Evolutionary conservation across 2,888 invertebrate species (phyloP), one percentile per base, ranked within the genome.

Genomic region (Candidula unifasciata): DNA sequence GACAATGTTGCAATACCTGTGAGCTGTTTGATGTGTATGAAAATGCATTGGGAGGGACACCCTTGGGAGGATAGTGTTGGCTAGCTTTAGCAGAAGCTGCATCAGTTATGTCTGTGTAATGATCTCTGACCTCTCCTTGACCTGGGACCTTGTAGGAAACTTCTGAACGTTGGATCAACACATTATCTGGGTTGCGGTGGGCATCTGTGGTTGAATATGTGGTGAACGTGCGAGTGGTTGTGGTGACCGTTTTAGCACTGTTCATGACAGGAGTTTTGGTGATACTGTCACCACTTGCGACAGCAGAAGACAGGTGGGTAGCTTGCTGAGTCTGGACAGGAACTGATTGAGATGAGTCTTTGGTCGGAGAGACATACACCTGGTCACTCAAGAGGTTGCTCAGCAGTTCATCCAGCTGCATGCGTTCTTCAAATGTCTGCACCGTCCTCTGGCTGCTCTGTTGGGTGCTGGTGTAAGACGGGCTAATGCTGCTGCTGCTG

Each of bases 371-470:
- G 13, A 89, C 88, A 73, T 88, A 89, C 64, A 89, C 89, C 86
- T 91, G 91, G 68, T 93, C 92, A 66, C 91, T 91, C 76, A 93
- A 90, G 83, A 93, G 88, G 88, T 93, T 93, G 86, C 91, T 92
- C 52, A 93, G 88, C 81, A 93, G 91, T 76, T 92, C 92, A 88
- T 93, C 93, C 52, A 93, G 77, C 87, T 93, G 92, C n/a, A 89
- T 90, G 77, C 91, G 91, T 83, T 92, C 92, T n/a, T 91, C 90
- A 13, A 89, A 83, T 16, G 90, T 87, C 37, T 89, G 88, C 64
- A 88, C 88, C 1, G 88, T 84, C 73, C 87, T 86, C 79, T 86
- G 87, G 30, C 83, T 80, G 60, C 5, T 60, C n/a, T n/a, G 21
- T 5, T 60, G 21, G 60, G 5, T 60, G 60, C 24, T 60, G 54